Base-by-base conservation (phyloP, 2,888 invertebrate genomes). In the Anticlea derivata region DNA sequence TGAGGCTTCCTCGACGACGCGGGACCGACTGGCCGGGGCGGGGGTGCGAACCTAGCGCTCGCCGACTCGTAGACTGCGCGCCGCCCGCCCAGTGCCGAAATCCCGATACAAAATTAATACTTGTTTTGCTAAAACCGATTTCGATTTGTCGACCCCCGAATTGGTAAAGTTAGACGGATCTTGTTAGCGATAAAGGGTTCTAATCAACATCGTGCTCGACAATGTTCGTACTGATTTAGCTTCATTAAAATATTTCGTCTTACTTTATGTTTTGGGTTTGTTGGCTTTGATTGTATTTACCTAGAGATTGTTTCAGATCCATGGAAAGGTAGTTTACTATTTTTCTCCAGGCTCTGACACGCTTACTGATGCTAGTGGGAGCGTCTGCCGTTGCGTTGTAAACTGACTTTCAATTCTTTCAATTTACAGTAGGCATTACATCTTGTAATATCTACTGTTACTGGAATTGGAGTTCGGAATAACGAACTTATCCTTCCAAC, bases 91-190 rank as follows among this genome's bases (percentile, higher is more conserved):
- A 56, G 57, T 60, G 57, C 71, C 70, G 71, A 71, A 76, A 80
- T 77, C 54, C 80, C 86, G 86, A 88, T 87, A 87, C 87, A 86
- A 86, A 87, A 88, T 89, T 89, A 89, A 89, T 89, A 89, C 89
- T 88, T 88, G 86, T 88, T 88, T 88, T 85, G 83, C 84, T 84
- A 86, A 87, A 86, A 88, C 83, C 86, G 83, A 87, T 87, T 88
- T 86, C 88, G 89, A 88, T 89, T 90, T 88, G 88, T 88, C 82
- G 86, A 82, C 78, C 80, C 76, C 75, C 74, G 78, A 85, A 87
- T 88, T 81, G 84, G 75, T 70, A 88, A 89, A 88, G 87, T 88
- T 88, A 79, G 83, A 76, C 68, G 76, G 78, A 86, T 86, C 87
- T 86, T 86, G 85, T 86, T 87, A 87, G 75, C 83, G 86, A 86